Conservation (phyloP, 2,888 invertebrate genomes). For the Dorcus parallelipipedus region DNA sequence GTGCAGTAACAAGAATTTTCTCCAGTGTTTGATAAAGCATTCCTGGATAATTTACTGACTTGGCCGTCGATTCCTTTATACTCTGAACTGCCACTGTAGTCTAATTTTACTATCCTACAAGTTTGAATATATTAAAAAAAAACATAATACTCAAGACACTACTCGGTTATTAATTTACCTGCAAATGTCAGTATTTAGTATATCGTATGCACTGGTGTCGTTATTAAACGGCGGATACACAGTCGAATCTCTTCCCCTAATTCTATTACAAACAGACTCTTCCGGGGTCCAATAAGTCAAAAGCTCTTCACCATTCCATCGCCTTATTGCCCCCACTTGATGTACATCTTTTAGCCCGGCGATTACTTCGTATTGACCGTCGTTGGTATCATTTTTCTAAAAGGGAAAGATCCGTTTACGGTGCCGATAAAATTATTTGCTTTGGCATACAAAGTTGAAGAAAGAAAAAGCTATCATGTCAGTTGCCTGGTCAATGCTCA, state of each 20-base stretch:
- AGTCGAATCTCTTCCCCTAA: conserved; percentile 9
- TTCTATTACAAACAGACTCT: conserved; percentile 1
- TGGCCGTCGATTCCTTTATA: conserved; percentile 13
- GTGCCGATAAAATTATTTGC: no score
- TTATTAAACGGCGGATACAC: conserved; percentile 4
- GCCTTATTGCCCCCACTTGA: conserved; percentile 1
- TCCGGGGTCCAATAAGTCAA: neutral
- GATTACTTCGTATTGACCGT: conserved; percentile 1
- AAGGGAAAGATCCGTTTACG: neutral
- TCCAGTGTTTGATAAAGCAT: conserved; percentile 7
- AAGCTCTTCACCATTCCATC: conserved; percentile 1
- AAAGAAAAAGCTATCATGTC: no score
- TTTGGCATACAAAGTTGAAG: no score
- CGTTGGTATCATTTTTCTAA: conserved; percentile 3
- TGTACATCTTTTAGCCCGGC: conserved; percentile 2
- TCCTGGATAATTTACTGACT: neutral
- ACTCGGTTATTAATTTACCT: neutral
- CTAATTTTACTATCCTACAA: conserved; percentile 14
- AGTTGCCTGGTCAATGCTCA: no score
- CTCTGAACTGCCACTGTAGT: conserved; percentile 6
- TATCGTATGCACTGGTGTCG: neutral
- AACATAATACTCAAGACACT: no score
- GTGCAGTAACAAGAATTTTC: conserved; percentile 15
- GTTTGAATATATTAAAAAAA: neutral
- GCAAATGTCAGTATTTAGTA: conserved; percentile 5